Conservation (phyloP, 2,797 vertebrate genomes). For the Hydrocynus forskahlii region DNA sequence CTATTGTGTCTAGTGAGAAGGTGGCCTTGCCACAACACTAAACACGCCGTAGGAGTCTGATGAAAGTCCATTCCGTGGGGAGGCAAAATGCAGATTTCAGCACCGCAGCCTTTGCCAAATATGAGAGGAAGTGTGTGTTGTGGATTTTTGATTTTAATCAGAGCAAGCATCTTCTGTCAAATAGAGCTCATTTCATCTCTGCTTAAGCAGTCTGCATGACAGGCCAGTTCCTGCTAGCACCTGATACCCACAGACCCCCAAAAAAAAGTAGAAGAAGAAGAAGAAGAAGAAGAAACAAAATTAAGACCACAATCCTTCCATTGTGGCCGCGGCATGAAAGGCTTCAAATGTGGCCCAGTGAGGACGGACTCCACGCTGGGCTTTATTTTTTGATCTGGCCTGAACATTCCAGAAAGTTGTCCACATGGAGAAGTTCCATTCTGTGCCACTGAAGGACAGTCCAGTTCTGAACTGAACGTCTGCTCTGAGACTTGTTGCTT, state of each 20-base stretch:
- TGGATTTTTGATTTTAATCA: conserved; percentile 38
- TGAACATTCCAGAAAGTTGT: conserved; percentile 27
- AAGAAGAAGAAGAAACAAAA: not conserved
- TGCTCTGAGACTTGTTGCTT: not conserved
- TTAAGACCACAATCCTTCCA: conserved; percentile 30
- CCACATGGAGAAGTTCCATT: conserved; percentile 17
- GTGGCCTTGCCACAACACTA: conserved; percentile 31
- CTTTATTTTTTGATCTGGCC: conserved; percentile 26
- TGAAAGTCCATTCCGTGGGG: not conserved
- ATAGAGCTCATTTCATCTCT: conserved; percentile 37
- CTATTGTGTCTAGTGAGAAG: conserved; percentile 38
- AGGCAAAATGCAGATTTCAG: conserved; percentile 21
- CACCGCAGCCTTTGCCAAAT: not conserved
- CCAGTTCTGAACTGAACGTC: conserved; percentile 20
- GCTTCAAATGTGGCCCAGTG: conserved; percentile 19
- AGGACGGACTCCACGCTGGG: conserved; percentile 22
- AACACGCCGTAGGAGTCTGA: conserved; percentile 11
- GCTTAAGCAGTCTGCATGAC: conserved; percentile 32
- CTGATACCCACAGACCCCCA: conserved; percentile 19
- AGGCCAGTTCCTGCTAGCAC: conserved; percentile 30
- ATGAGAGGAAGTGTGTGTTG: conserved; percentile 25
- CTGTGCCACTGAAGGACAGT: conserved; percentile 24
- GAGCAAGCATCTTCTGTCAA: conserved; percentile 39
- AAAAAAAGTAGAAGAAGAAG: not conserved
- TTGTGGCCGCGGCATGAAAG: conserved; percentile 15